Base-by-base conservation (phyloP, 2,113 vertebrate genomes). In the Melanostigma gelatinosum region DNA sequence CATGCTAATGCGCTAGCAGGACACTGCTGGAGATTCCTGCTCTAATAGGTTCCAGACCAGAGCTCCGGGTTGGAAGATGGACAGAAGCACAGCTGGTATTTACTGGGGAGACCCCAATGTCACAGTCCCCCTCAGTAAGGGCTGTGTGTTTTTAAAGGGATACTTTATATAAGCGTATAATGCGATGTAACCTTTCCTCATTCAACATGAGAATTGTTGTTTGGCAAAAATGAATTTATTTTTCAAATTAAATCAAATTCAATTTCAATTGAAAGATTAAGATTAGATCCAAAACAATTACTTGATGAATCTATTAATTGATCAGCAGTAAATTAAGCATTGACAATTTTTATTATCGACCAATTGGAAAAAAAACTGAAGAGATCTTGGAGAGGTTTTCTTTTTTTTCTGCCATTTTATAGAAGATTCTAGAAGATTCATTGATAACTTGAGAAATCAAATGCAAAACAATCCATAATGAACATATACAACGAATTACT, bases 1-100 rank as follows among this genome's bases (percentile, higher is more conserved):
- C 79, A 89, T 91, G 83, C 86, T 91, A 91, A 90, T 89, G 85
- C 38, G 65, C 75, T 72, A 70, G 70, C 82, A 44, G 85, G 61
- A 72, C 79, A 1, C 91, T 87, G 86, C 79, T 76, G 82, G 89
- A 93, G 88, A 94, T 93, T 95, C 94, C 93, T 90, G 83, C 79
- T 60, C 81, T 94, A 94, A 95, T 95, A 72, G 82, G 71, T 93
- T 95, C 92, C 94, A 95, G 94, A 94, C 91, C 88, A 87, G 83
- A 87, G 87, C 57, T 89, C 71, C 63, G 75, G 82, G 87, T 90
- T 77, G 77, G 74, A 88, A 79, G 85, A 85, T 69, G 86, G 85
- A 89, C 83, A 38, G 74, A 89, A 75, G 85, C 73, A 85, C 69
- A 63, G 58, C 72, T 64, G 20, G 20, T 18, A 34, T 67, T 60